Conservation (phyloP, 2,797 vertebrate genomes). For the Lycodopsis pacificus region DNA sequence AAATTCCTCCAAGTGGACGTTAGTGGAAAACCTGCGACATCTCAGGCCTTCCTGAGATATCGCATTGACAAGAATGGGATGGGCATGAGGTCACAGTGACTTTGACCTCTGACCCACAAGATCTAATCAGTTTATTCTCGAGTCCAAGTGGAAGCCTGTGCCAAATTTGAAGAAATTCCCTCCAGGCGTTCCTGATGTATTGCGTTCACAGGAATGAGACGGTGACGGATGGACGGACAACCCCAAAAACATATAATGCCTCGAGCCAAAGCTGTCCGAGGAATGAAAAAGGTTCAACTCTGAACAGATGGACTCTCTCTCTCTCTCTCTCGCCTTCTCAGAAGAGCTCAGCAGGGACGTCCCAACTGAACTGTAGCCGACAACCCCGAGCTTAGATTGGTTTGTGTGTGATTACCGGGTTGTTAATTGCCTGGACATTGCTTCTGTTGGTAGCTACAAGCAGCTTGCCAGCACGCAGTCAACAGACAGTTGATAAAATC, state of each 20-base stretch:
- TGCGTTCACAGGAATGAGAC: background rate
- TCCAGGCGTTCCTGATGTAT: background rate
- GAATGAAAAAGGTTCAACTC: background rate
- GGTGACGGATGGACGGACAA: background rate
- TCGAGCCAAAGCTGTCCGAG: background rate
- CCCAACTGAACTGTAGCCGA: background rate
- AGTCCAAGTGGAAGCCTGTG: background rate
- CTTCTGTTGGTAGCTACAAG: background rate
- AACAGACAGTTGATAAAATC: background rate
- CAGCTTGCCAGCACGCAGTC: background rate
- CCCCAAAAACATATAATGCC: background rate
- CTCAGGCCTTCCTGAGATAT: background rate
- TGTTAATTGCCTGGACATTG: constrained; percentile 3
- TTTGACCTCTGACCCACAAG: background rate
- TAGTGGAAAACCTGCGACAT: no score
- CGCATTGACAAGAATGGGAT: background rate
- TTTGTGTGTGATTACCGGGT: background rate
- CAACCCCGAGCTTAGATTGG: background rate
- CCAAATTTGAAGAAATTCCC: background rate
- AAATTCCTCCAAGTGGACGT: background rate
- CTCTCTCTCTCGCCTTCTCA: background rate
- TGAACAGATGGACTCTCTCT: background rate
- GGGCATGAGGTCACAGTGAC: background rate
- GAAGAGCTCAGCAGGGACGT: background rate
- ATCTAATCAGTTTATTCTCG: background rate